Conservation (phyloP, 2,797 vertebrate species). For the Darevskia mixta region DNA sequence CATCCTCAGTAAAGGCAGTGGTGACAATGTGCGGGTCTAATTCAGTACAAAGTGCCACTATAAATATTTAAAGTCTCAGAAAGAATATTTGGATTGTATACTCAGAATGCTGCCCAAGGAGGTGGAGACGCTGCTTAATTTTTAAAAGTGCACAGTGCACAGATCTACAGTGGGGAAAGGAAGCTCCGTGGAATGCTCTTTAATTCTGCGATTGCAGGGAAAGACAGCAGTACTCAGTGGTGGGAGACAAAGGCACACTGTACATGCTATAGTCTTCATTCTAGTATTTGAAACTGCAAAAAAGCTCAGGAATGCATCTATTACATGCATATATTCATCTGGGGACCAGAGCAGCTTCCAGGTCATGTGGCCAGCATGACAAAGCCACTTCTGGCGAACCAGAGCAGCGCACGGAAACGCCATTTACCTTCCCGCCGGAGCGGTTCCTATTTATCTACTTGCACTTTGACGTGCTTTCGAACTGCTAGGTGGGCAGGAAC, state of each 20-base stretch:
- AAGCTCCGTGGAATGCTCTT: not conserved
- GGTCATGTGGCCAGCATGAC: too few species aligned
- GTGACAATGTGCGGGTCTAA: not conserved
- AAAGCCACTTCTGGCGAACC: too few species aligned
- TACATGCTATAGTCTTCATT: not conserved
- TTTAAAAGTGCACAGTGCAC: not conserved
- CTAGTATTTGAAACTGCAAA: not conserved
- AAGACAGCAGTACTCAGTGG: not conserved
- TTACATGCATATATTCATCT: not conserved
- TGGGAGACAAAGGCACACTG: not conserved
- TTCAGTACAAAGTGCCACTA: not conserved
- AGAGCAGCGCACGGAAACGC: too few species aligned
- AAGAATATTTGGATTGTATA: constrained; percentile 1
- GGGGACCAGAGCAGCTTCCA: too few species aligned
- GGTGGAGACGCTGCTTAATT: not conserved
- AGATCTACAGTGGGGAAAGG: not conserved
- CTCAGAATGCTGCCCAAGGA: not conserved
- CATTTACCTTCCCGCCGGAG: too few species aligned
- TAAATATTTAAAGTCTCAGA: not conserved
- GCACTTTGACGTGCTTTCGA: too few species aligned
- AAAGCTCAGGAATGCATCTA: not conserved
- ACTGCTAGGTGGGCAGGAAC: too few species aligned
- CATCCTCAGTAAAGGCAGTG: not conserved
- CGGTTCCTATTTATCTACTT: too few species aligned
- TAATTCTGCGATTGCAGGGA: not conserved